A percentile compares a stretch with the other conserved stretches of the same genome.
Evolutionary conservation across 2,797 vertebrate genomes (phyloP).

Genomic region (Pantherophis alleghaniensis): DNA sequence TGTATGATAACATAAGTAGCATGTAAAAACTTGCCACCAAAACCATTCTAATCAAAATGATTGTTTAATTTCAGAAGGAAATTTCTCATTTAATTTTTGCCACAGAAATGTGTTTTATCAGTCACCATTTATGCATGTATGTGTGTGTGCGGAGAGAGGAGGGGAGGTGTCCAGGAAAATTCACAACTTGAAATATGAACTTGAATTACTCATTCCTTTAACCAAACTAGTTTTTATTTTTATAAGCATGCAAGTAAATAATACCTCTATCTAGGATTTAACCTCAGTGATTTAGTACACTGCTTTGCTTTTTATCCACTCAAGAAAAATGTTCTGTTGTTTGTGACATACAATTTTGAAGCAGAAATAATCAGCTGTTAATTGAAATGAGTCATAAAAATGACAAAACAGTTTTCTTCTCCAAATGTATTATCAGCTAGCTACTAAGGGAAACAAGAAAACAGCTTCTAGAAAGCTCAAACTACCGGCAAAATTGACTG

Average conservation of each 20-base stretch:
- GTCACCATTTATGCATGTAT: not conserved
- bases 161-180: not conserved
- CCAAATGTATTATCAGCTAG: constrained; percentile 2
- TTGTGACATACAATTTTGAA: not conserved
- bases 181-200: not conserved
- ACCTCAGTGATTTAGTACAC: not conserved
- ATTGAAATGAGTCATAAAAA: constrained; percentile 11
- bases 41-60: not conserved
- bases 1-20: not conserved
- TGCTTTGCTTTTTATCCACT: not conserved
- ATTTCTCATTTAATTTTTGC: not conserved
- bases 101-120: not conserved
- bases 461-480: constrained; percentile 8
- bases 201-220: not conserved
- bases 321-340: not conserved
- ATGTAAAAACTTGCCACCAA: not conserved
- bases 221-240: not conserved
- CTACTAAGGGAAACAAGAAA: constrained; percentile 1
- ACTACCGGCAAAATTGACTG: constrained; percentile 1
- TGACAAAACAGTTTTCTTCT: constrained; percentile 8
- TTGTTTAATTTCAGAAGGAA: not conserved
- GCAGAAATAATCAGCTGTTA: constrained; percentile 15
- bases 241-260: not conserved
- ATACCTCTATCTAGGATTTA: not conserved
- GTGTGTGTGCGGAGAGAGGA: not conserved